Evolutionary conservation across 2,113 vertebrate species (phyloP), one percentile per base, ranked within the genome.

Genomic region (Ginglymostoma cirratum): DNA sequence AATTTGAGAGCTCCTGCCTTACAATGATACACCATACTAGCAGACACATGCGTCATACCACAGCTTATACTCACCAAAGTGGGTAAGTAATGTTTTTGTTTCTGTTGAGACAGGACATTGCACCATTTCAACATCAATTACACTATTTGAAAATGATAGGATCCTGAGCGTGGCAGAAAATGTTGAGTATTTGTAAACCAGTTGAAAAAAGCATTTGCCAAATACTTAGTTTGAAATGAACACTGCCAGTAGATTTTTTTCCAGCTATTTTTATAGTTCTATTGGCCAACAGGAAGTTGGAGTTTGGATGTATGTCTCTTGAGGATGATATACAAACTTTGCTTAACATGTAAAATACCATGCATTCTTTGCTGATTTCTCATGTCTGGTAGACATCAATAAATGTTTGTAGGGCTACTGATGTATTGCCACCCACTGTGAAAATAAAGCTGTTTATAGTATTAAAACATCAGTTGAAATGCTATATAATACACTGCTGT

Each of bases 241-340:
- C 86, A 52, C 2, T 89, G 23, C 86, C 48, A 89, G 86, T 52
- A 55, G 38, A 30, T 48, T 55, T 87, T 80, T 87, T 80, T 48
- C 86, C 48, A 30, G 45, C 42, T 89, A 55, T 45, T 52, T 89
- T 48, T 55, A 89, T 89, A 27, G 21, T 27, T 89, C 17, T 7
- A 48, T 48, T 87, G 85, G 19, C 38, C 52, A 24, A 45, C 45
- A 45, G 85, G 45, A 87, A n/a, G 12, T 38, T 80, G 34, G 38
- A 48, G 85, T 42, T 52, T 24, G 38, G 85, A 89, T 52, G 48
- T 89, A 7, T 10, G 42, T 55, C 86, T 55, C 86, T 89, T 52
- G 86, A 89, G 86, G 86, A 89, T 89, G 45, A 89, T 89, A 30
- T 52, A 89, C 86, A 89, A 89, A 89, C 19, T 61, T 65, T 92